Evolutionary conservation across 2,797 vertebrate species (phyloP), one percentile per base, ranked within the genome.

Genomic region (Anas bernieri): DNA sequence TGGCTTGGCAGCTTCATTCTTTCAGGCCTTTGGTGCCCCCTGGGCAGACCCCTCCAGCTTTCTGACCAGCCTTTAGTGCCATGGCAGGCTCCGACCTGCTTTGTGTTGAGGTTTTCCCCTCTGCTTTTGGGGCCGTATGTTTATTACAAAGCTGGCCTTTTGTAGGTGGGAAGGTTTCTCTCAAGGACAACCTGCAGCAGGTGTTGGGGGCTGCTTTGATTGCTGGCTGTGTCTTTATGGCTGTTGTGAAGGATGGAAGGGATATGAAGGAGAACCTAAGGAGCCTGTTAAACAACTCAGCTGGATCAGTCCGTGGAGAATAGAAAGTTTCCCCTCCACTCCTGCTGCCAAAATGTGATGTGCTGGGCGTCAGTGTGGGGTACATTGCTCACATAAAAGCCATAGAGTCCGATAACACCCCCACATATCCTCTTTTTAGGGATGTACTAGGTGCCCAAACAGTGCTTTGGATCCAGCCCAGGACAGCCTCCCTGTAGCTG

Each of bases 381-480:
- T 18, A 56, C 31, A 45, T 88, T 0, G 0, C 17, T 55, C 13
- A 18, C 15, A 15, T 9, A 12, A 81, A 56, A 75, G 16, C 70
- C 75, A 54, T 22, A 2, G 25, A 58, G 17, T 33, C 64, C 79
- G 76, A 28, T 25, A 54, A 22, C 10, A 20, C 18, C 35, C 45
- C 6, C 1, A 12, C 30, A 84, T 56, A 37, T 41, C 12, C 10
- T 52, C 61, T 77, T 33, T 46, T 25, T 45, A 50, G 56, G 68
- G 52, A 25, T 63, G 21, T 17, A 12, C 8, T 56, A 12, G 5
- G 2, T 37, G 30, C 31, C 28, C 13, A 79, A 91, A 22, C 26
- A 9, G 14, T 74, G 26, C 12, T 35, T 83, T 17, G 11, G 16
- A 11, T 89, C 63, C 37, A 73, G 55, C 76, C 56, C 23, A 48